Evolutionary conservation across 1,140 invertebrate genomes (phyloP).

Genomic region (Danaus melanippus): DNA sequence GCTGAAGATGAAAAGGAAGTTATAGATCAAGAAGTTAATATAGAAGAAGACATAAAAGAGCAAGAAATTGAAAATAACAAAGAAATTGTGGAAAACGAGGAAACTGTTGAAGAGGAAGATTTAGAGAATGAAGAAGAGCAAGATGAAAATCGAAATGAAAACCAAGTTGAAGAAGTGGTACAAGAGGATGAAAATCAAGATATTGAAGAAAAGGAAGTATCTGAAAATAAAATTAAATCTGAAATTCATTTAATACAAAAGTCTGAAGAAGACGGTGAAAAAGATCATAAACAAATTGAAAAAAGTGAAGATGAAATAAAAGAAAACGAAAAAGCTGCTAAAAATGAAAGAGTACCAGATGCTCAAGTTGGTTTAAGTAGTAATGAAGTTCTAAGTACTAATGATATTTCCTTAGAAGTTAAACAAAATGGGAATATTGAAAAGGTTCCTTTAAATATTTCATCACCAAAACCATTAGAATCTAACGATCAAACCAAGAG

Average conservation of each 20-base stretch:
- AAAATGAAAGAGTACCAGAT: too few relatives aligned
- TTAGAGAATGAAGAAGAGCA: conserved; percentile 22
- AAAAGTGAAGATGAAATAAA: conserved; percentile 23
- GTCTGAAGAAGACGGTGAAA: conserved; percentile 24
- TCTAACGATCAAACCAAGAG: conserved; percentile 22
- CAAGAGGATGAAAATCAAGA: conserved; percentile 21
- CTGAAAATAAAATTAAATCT: conserved; percentile 13
- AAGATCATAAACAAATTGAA: conserved; percentile 30
- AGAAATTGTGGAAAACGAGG: conserved; percentile 15
- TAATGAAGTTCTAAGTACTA: conserved; percentile 1
- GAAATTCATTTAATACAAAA: conserved; percentile 17
- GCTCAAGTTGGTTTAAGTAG: too few relatives aligned
- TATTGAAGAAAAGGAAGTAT: conserved; percentile 18
- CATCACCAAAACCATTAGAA: conserved; percentile 15
- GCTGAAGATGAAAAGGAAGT: conserved; percentile 26
- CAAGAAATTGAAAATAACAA: conserved; percentile 16
- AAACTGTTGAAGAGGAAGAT: conserved; percentile 16
- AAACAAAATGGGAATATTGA: conserved; percentile 4
- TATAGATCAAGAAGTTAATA: conserved; percentile 24
- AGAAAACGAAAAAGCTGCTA: conserved; percentile 14
- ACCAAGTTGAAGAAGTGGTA: conserved; percentile 28
- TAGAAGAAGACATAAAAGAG: conserved; percentile 26
- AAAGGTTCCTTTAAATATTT: conserved; percentile 5
- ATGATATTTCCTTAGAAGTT: conserved; percentile 12
- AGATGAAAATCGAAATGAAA: conserved; percentile 29